phyloP scores from a whole-genome alignment of 2,113 vertebrate species.

The Larimichthys polyactis region DNA sequence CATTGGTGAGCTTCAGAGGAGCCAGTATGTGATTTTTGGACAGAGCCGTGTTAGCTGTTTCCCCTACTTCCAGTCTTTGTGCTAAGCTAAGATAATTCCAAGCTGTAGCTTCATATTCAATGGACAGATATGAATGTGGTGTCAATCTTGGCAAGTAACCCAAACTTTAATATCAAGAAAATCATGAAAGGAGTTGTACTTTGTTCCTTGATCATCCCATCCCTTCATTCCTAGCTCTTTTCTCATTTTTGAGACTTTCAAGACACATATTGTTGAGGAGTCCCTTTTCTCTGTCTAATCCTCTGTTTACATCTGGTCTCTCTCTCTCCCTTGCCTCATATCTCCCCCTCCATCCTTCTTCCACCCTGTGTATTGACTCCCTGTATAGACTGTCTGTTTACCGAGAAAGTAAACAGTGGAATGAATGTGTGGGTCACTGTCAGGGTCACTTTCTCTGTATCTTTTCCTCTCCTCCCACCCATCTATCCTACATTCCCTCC shows the following conservation, averaged over 20 bases:
- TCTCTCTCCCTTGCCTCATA: constrained; percentile 43
- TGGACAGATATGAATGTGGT: not conserved
- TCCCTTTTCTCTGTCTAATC: constrained; percentile 60
- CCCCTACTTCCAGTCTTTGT: not conserved
- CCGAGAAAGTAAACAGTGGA: constrained; percentile 65
- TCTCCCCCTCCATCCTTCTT: constrained; percentile 48
- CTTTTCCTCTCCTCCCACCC: constrained; percentile 43
- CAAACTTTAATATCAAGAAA: not conserved
- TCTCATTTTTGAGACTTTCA: constrained; percentile 28
- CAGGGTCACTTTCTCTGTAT: constrained; percentile 70
- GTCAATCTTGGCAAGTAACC: not conserved
- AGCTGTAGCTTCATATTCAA: not conserved
- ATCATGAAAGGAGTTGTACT: not conserved
- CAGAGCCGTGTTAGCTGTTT: not conserved
- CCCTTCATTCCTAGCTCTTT: not conserved
- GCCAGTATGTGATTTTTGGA: not conserved
- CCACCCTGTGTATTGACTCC: constrained; percentile 50
- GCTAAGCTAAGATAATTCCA: not conserved
- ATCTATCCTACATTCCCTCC: constrained; percentile 29
- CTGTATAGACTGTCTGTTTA: constrained; percentile 54
- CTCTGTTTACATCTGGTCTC: constrained; percentile 59
- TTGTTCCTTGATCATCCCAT: not conserved
- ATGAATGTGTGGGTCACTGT: constrained; percentile 68
- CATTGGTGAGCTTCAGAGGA: not conserved
- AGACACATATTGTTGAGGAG: constrained; percentile 41